Conservation (phyloP, 2,113 vertebrate species). For the Leptocoma aspasia region DNA sequence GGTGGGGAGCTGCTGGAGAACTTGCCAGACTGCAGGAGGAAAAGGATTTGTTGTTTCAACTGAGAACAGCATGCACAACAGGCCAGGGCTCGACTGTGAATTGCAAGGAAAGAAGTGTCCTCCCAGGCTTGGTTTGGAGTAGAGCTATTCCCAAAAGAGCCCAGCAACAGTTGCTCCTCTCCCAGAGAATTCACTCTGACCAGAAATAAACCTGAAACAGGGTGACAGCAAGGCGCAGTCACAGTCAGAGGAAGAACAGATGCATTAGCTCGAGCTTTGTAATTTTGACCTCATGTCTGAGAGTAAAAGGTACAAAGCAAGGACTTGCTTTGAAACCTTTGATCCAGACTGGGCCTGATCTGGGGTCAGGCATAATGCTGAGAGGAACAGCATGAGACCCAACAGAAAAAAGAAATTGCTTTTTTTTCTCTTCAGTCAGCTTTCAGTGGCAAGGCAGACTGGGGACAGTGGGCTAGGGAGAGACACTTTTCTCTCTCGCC, state of each 20-base stretch:
- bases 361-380: neutral
- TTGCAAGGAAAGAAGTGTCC: neutral
- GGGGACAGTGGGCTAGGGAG: neutral
- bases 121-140: neutral
- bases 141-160: neutral
- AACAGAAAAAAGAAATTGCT: neutral
- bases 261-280: neutral
- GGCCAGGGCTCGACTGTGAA: rapidly evolving
- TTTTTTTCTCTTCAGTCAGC: neutral
- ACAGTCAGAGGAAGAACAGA: neutral
- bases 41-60: neutral
- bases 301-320: neutral
- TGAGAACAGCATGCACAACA: neutral
- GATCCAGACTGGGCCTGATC: neutral
- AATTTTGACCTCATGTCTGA: neutral
- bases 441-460: neutral
- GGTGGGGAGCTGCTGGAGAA: constrained; percentile 77
- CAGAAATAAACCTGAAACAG: neutral
- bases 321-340: neutral
- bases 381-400: neutral
- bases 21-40: constrained; percentile 82
- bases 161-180: neutral
- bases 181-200: neutral
- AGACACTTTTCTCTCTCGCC: neutral
- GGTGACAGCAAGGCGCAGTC: neutral